These are phyloP conservation scores for Nyleta sp. DNA, from an alignment of 2,888 invertebrate genomes.

Conservation along the genomic window DNA sequence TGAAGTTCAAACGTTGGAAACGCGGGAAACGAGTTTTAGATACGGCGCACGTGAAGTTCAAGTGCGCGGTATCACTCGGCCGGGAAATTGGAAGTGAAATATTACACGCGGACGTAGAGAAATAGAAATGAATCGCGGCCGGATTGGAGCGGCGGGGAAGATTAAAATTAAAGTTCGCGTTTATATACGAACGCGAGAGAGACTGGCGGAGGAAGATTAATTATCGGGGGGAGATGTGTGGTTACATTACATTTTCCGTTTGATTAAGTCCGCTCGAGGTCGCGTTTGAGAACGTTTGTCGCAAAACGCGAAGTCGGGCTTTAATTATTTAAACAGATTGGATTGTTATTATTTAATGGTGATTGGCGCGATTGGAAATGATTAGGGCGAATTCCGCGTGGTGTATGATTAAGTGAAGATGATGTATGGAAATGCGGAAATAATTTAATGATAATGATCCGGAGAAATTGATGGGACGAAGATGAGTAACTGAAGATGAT, in stretches of 20 bases:
- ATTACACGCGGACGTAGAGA: constrained; percentile 53
- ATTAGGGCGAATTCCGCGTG: no score
- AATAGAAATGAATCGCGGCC: constrained; percentile 45
- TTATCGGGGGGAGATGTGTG: constrained; percentile 13
- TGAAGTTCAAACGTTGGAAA: constrained; percentile 38
- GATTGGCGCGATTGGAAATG: no score
- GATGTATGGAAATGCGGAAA: no score
- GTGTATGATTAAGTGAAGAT: no score
- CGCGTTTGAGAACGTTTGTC: neutral
- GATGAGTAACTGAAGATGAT: no score
- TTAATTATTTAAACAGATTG: neutral
- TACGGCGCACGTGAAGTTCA: constrained; percentile 48
- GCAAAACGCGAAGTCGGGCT: neutral
- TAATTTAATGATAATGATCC: no score
- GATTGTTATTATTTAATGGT: no score
- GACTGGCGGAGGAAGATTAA: constrained; percentile 23
- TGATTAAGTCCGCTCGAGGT: constrained; percentile 29
- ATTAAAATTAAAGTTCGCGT: constrained; percentile 49
- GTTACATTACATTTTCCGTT: constrained; percentile 29
- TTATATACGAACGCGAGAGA: constrained; percentile 14
- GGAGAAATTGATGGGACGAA: no score
- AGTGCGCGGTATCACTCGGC: constrained; percentile 44
- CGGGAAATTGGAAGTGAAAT: constrained; percentile 56
- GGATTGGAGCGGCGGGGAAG: constrained; percentile 30
- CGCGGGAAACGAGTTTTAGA: constrained; percentile 50